Evolutionary conservation across 2,113 vertebrate species (phyloP), one percentile per base, ranked within the genome.

Genomic region (Lagopus leucura): DNA sequence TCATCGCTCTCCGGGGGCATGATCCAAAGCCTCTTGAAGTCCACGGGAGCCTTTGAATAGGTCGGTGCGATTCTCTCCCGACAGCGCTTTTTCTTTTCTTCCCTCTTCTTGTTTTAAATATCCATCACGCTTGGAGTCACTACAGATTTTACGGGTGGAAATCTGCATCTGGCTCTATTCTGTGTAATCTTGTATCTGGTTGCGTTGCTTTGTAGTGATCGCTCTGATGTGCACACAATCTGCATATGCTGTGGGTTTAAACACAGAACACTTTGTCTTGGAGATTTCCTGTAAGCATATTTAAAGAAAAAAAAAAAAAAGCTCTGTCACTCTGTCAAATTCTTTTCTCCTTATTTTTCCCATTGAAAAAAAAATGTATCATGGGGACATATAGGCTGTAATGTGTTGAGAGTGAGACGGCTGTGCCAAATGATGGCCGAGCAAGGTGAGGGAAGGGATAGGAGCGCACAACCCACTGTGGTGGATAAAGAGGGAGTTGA

Each of bases 241-340:
- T 77, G 93, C 90, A 43, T 70, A 86, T 66, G 90, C 93, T 24
- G 64, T 80, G 69, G 90, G 87, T 83, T 93, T 43, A 86, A 83
- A 88, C 93, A 13, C 22, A 63, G 93, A 89, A 77, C 90, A 64
- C 93, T 94, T 83, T 64, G 94, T 91, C 96, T 95, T 86, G 88
- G 42, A 2, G 66, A 50, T 88, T 95, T 95, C 86, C 86, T 52
- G 72, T 15, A 45, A 94, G 90, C 93, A 66, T 66, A 82, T 30
- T 28, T 3, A 27, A 54, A 15, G 9, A 54, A 54, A 54, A 89
- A 92, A 60, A 60, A 52, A 14, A 52, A 16, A 42, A 85, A 88
- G 85, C 96, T 85, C 80, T 30, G 91, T 92, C 82, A 52, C 96
- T 85, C 80, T 30, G 91, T 92, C 82, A 52, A 79, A 91, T 91